phyloP scores from a whole-genome alignment of 2,797 vertebrate genomes.

The Echeneis naucrates region DNA sequence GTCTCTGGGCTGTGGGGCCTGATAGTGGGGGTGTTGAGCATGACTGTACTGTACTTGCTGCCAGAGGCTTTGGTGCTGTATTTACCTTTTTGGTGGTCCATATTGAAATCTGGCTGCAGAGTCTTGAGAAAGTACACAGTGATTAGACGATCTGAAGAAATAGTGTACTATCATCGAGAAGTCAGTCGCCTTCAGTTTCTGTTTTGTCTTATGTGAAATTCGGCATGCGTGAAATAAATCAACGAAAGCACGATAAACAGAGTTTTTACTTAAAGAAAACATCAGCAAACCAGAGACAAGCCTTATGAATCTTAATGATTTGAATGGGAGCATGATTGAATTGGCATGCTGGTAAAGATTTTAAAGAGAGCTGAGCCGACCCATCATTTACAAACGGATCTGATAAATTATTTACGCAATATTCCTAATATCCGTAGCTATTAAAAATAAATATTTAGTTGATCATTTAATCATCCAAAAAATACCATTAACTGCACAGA shows the following conservation, averaged over 20 bases:
- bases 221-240: slow-evolving; percentile 12
- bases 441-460: not conserved
- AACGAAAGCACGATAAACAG: slow-evolving; percentile 26
- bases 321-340: slow-evolving; percentile 20
- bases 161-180: not conserved
- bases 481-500: not conserved
- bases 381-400: slow-evolving; percentile 19
- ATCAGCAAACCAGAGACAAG: slow-evolving; percentile 13
- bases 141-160: not conserved
- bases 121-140: not conserved
- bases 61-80: slow-evolving; percentile 22
- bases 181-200: not conserved
- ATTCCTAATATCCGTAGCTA: not conserved
- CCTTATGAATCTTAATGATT: slow-evolving; percentile 15
- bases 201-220: slow-evolving; percentile 16
- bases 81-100: slow-evolving; percentile 7
- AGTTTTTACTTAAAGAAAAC: slow-evolving; percentile 1
- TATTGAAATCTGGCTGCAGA: slow-evolving; percentile 7
- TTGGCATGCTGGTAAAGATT: slow-evolving; percentile 28
- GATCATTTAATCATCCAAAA: not conserved
- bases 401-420: not conserved
- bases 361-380: not conserved
- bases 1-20: slow-evolving; percentile 37
- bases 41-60: slow-evolving; percentile 33
- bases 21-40: slow-evolving; percentile 38